A percentile compares a stretch with the other conserved stretches of the same genome.
Conservation (phyloP, 2,113 vertebrate genomes). For the Apistogramma diplotaenia region DNA sequence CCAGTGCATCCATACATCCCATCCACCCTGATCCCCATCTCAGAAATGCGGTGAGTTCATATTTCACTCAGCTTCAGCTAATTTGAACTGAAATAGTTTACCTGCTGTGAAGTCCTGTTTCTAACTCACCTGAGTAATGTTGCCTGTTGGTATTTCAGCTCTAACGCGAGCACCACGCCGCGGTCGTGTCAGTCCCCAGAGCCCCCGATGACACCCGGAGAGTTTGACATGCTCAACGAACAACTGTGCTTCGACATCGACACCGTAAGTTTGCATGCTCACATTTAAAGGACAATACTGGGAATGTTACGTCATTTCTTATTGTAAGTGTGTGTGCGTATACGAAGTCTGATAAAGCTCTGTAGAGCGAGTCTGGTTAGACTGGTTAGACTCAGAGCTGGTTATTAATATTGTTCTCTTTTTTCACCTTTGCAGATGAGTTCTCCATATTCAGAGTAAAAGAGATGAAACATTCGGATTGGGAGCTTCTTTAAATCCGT, state of each 20-base stretch:
- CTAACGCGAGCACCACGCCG: constrained; percentile 75
- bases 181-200: constrained; percentile 85
- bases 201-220: constrained; percentile 92
- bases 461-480: background rate
- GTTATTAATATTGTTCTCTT: background rate
- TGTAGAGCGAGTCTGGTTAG: too few species aligned
- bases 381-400: too few species aligned
- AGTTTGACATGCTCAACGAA: constrained; percentile 90
- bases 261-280: constrained; percentile 75
- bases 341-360: too few species aligned
- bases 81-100: background rate
- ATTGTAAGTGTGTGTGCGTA: too few species aligned
- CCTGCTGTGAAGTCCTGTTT: background rate
- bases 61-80: background rate
- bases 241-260: constrained; percentile 89
- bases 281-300: background rate
- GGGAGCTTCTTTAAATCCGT: background rate
- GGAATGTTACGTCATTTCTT: background rate
- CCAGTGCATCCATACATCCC: constrained; percentile 84
- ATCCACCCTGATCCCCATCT: constrained; percentile 91
- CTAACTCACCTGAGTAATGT: background rate
- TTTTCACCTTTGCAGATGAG: constrained; percentile 54
- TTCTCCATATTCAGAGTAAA: constrained; percentile 61
- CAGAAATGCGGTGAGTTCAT: constrained; percentile 86
- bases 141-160: background rate